These are phyloP conservation scores for Phyllotis vaccarum DNA, from an alignment of 2,797 vertebrate species.

Conservation along the genomic window DNA sequence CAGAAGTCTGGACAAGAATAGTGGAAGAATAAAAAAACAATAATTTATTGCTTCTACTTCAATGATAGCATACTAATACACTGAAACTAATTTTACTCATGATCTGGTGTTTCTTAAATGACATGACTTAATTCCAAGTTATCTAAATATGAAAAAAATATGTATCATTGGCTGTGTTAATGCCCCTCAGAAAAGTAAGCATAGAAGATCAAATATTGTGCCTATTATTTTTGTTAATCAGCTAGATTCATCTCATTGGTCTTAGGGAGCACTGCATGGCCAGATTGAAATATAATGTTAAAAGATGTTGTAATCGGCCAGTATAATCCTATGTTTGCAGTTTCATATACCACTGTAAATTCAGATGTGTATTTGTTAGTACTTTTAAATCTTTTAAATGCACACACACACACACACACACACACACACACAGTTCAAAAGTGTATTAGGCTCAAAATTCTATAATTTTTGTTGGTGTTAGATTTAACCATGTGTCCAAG, in stretches of 20 bases:
- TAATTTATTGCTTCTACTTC: not conserved
- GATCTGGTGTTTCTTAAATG: not conserved
- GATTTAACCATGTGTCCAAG: not conserved
- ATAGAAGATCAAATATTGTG: not conserved
- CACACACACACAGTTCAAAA: not conserved
- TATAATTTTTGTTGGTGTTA: not conserved
- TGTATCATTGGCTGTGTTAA: not conserved
- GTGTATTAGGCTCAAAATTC: not conserved
- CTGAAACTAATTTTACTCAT: not conserved
- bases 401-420: not conserved
- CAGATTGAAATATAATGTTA: not conserved
- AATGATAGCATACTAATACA: not conserved
- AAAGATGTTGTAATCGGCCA: not conserved
- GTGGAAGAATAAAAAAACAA: not conserved
- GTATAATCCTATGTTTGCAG: not conserved
- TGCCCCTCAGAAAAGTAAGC: not conserved
- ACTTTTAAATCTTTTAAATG: not conserved
- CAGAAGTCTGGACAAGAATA: not conserved
- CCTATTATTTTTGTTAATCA: not conserved
- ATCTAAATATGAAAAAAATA: slow-evolving; percentile 33
- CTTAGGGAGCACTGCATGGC: not conserved
- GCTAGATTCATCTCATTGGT: not conserved
- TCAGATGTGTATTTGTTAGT: not conserved
- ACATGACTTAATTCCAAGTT: not conserved
- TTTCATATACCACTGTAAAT: not conserved